A percentile compares a stretch with the other conserved stretches of the same genome.
Conservation (phyloP, 2,888 invertebrate genomes). For the Sepiola atlantica region DNA sequence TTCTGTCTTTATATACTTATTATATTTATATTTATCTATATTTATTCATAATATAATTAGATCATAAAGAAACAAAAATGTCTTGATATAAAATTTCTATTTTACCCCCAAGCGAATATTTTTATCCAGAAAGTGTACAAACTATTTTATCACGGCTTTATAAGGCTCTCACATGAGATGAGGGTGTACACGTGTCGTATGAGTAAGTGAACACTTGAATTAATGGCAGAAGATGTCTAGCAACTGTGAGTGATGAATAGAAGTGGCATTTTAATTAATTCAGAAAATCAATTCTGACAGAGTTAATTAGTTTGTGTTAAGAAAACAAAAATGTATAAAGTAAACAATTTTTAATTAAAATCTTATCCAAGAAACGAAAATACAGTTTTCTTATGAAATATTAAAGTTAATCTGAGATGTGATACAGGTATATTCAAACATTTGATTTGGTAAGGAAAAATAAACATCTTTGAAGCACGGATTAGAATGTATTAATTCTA, state of each 20-base stretch:
- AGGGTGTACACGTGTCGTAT: not conserved
- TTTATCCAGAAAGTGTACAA: not conserved
- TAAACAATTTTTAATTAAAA: not conserved
- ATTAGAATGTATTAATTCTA: too few relatives aligned
- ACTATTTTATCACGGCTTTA: not conserved
- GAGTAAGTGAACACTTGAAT: not conserved
- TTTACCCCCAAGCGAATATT: not conserved
- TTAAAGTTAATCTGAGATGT: not conserved
- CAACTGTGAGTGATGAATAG: not conserved
- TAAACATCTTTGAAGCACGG: too few relatives aligned
- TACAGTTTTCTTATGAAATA: not conserved
- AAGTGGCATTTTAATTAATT: not conserved
- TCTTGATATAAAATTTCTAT: not conserved
- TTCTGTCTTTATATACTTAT: too few relatives aligned
- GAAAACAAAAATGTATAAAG: not conserved
- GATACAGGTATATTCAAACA: not conserved
- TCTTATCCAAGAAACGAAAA: not conserved
- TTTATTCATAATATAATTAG: too few relatives aligned
- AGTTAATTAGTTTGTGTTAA: not conserved
- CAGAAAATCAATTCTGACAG: not conserved
- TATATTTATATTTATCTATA: too few relatives aligned
- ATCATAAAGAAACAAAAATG: not conserved
- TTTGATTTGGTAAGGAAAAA: too few relatives aligned
- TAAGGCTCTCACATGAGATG: not conserved
- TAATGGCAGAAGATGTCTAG: not conserved